Base-by-base conservation (phyloP, 2,888 invertebrate species). In the Tigriopus californicus region DNA sequence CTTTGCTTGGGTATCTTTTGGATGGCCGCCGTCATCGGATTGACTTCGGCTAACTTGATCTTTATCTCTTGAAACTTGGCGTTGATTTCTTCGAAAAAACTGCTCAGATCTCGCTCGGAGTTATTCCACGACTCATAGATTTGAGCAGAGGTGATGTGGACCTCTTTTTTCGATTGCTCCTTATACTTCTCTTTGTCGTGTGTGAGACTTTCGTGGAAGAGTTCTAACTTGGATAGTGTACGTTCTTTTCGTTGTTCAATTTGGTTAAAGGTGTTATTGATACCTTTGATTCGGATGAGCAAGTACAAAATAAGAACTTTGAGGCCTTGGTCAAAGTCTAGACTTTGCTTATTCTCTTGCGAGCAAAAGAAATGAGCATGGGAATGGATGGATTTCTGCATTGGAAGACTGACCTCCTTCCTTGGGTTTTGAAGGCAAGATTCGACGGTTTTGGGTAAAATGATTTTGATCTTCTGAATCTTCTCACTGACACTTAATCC, bases 91-190 rank as follows among this genome's bases (percentile, higher is more conserved):
- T 25, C 15, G 10, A 25, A 24, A 25, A 52, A 52, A 13, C 22
- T 52, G 15, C 22, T 33, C 15, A 52, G 52, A 4, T 52, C 5
- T 20, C 25, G 52, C 8, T 52, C 55, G 12, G 57, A 41, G 10
- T 46, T 57, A n/a, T 15, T 41, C 57, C 57, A 57, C 22, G 42
- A 46, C 20, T 57, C 57, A 44, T 22, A 41, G 11, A 57, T 57
- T 24, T 57, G 42, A 4, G 24, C 46, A n/a, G 57, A 57, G n/a
- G 57, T 57, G 5, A 57, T 57, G n/a, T 47, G 40, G n/a, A 46
- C 41, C 2, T 41, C 46, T 11, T 33, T 40, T 25, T 52, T 10
- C 18, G 57, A 44, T 42, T 57, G 57, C 22, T 57, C 57, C 15
- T 46, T 42, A 41, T 57, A 57, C 25, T 42, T 57, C 12, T 52